Evolutionary conservation across 2,888 invertebrate genomes (phyloP), one percentile per base, ranked within the genome.

Genomic region (Eledona agricola): DNA sequence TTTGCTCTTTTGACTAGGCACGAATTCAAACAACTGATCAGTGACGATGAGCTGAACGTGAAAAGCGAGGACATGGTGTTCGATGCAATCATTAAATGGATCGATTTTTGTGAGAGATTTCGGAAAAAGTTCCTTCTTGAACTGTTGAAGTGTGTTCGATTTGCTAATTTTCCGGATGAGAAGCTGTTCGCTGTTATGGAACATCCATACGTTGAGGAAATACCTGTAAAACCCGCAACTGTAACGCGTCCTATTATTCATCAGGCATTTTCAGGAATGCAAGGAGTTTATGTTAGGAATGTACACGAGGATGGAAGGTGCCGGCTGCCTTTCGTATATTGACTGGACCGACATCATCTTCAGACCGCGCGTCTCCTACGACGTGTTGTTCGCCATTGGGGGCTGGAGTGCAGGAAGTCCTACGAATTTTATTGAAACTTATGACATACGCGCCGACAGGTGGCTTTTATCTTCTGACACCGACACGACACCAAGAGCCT

Each of bases 341-440:
- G 34, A 45, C 13, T 13, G 32, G 5, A 7, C 23, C 22, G 28
- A 59, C 23, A 60, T 60, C 23, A 22, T 67, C 4, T 66, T 63
- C 25, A 55, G 70, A 16, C 90, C 92, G 0, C 79, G 93, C 52
- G 83, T 90, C 74, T 90, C 83, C 31, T 86, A 88, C 72, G 88
- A 88, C 66, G 83, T 89, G 63, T 79, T 93, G 5, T 92, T 93
- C 72, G 89, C 91, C 6, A 84, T 92, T 9, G 92, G 92, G 2
- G 93, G 93, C 1, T 91, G 91, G 93, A 81, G 86, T 71, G 82
- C 87, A n/a, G 90, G 90, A n/a, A 87, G 87, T 58, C 90, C 90
- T 0, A 90, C 90, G 0, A 88, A 85, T 75, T 89, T 88, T 65
- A 83, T 88, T 13, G 87, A 86, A 74, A 89, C 88, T 43, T 92